A percentile compares a stretch with the other conserved stretches of the same genome.
phyloP scores from a whole-genome alignment of 2,888 invertebrate species.

The Brachyptera putata region DNA sequence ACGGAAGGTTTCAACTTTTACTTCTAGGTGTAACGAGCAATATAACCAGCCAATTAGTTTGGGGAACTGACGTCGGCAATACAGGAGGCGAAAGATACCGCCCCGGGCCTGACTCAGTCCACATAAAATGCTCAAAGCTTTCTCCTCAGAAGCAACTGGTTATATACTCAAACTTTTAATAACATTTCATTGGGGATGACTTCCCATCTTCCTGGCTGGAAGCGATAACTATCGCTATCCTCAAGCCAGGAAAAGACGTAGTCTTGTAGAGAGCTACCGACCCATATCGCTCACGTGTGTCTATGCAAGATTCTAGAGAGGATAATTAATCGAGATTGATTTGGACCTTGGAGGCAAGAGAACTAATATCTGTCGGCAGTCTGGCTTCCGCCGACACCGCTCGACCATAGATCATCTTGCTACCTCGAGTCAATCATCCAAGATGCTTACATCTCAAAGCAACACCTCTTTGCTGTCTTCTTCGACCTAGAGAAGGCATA shows the following conservation, averaged over 20 bases:
- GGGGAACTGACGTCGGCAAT: not conserved
- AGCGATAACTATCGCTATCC: conserved; percentile 4
- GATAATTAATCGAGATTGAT: conserved; percentile 35
- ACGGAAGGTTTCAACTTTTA: not conserved
- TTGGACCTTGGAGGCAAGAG: conserved; percentile 32
- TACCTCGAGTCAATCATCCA: conserved; percentile 32
- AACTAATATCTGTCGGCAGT: conserved; percentile 30
- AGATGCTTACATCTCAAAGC: conserved; percentile 31
- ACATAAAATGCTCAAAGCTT: conserved; percentile 10
- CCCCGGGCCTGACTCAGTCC: conserved; percentile 9
- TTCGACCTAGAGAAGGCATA: conserved; percentile 32
- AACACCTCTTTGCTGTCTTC: conserved; percentile 34
- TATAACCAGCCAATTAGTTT: not conserved
- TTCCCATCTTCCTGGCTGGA: conserved; percentile 19
- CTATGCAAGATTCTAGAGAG: conserved; percentile 36
- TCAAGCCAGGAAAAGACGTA: conserved; percentile 10
- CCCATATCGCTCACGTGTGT: conserved; percentile 37
- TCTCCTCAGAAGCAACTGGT: not conserved
- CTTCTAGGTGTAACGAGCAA: not conserved
- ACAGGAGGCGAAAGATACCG: not conserved
- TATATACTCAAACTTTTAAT: conserved; percentile 5
- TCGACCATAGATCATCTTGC: conserved; percentile 18
- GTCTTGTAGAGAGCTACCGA: conserved; percentile 27
- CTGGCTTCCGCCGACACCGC: conserved; percentile 7
- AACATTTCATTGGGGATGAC: not conserved